Evolutionary conservation across 2,113 vertebrate genomes (phyloP).

Genomic region (Taxidea taxus): DNA sequence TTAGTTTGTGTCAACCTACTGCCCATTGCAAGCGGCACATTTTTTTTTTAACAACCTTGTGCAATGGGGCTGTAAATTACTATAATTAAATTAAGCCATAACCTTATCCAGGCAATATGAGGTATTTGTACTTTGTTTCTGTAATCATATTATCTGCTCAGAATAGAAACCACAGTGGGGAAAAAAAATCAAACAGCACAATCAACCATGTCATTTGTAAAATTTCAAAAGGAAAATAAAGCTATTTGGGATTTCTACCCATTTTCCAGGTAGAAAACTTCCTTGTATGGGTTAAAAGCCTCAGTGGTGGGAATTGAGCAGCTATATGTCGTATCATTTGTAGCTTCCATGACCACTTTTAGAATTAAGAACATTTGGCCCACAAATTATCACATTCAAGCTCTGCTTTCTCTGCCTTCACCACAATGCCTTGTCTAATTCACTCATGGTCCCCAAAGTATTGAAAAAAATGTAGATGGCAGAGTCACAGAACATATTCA

Average conservation of each 20-base stretch:
- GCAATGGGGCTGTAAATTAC: conserved; percentile 76
- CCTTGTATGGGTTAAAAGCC: background rate
- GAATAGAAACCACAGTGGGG: conserved; percentile 25
- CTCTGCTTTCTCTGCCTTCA: background rate
- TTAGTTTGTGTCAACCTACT: conserved; percentile 73
- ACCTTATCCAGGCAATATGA: conserved; percentile 66
- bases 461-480: background rate
- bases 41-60: conserved; percentile 69
- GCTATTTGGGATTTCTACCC: background rate
- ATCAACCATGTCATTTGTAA: background rate
- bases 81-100: conserved; percentile 76
- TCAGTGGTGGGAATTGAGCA: fast-evolving
- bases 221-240: background rate
- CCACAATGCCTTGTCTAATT: background rate
- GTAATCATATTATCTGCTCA: conserved; percentile 60
- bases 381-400: background rate
- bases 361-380: background rate
- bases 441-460: background rate
- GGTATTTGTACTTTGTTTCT: conserved; percentile 62
- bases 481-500: background rate
- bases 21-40: conserved; percentile 47
- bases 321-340: background rate
- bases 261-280: conserved; percentile 27
- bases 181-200: background rate
- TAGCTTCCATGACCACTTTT: background rate